A percentile compares a stretch with the other conserved stretches of the same genome.
phyloP scores from a whole-genome alignment of 2,113 vertebrate genomes.

The Calyptommatus sinebrachiatus region DNA sequence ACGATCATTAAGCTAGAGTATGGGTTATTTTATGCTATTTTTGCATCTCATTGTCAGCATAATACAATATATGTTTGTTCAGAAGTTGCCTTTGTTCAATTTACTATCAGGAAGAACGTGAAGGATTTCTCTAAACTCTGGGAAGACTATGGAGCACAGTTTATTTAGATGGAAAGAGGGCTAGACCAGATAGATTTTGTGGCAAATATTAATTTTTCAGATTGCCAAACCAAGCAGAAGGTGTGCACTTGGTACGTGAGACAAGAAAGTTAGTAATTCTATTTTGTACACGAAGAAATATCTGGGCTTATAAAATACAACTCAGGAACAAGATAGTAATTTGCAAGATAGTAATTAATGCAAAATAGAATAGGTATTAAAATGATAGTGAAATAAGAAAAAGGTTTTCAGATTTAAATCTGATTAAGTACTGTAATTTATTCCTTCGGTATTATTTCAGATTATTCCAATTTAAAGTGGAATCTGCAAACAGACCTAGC shows the following conservation, averaged over 20 bases:
- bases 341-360: neutral
- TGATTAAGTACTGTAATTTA: neutral
- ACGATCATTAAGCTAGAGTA: neutral
- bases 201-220: neutral
- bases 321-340: neutral
- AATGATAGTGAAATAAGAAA: neutral
- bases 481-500: neutral
- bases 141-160: no score
- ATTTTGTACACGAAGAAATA: neutral
- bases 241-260: neutral
- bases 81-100: neutral
- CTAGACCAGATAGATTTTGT: neutral
- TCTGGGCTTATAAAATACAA: neutral
- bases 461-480: neutral
- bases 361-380: neutral
- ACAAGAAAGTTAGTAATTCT: neutral
- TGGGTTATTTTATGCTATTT: neutral
- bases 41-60: neutral
- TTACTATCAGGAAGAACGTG: neutral
- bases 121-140: no score
- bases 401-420: conserved; percentile 3
- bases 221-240: neutral
- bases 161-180: no score
- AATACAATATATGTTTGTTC: neutral
- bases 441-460: neutral